phyloP scores from a whole-genome alignment of 1,140 invertebrate genomes.

The Harlomillsia oculata region DNA sequence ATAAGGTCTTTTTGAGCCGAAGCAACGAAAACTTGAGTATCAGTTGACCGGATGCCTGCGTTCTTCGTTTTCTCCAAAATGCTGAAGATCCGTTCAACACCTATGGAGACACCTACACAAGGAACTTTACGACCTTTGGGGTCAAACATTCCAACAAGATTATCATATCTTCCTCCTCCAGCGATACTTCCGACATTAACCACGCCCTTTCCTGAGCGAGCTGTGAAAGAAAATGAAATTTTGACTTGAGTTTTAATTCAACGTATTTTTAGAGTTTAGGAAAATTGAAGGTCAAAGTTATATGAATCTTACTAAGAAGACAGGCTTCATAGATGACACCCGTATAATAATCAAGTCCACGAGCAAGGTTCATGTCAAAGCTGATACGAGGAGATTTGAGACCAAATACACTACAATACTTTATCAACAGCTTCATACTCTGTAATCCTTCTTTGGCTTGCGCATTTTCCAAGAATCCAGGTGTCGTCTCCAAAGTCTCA shows the following conservation, averaged over 20 bases:
- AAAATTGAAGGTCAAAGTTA: no score
- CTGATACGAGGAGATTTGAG: constrained; percentile 59
- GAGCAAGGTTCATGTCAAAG: constrained; percentile 92
- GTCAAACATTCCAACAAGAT: constrained; percentile 96
- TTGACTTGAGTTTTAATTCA: no score
- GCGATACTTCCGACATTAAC: constrained; percentile 86
- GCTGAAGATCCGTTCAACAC: constrained; percentile 91
- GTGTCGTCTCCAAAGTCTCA: constrained; percentile 48
- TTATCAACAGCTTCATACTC: constrained; percentile 73
- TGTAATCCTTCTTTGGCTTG: constrained; percentile 50
- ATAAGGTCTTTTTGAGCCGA: constrained; percentile 89
- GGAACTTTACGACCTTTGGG: constrained; percentile 80
- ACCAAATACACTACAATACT: constrained; percentile 73
- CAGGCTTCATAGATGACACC: constrained; percentile 97
- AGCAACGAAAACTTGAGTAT: constrained; percentile 85
- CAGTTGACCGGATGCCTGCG: constrained; percentile 56
- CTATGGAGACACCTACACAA: constrained; percentile 94
- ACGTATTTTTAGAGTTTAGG: no score
- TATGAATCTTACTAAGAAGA: constrained; percentile 54
- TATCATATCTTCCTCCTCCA: constrained; percentile 95
- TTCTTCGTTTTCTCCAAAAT: constrained; percentile 63
- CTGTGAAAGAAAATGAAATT: no score
- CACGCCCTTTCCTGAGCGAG: no score
- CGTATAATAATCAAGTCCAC: constrained; percentile 98
- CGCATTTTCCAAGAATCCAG: constrained; percentile 13